phyloP scores from a whole-genome alignment of 2,888 invertebrate species.

The Dimorphilus gyrociliatus region DNA sequence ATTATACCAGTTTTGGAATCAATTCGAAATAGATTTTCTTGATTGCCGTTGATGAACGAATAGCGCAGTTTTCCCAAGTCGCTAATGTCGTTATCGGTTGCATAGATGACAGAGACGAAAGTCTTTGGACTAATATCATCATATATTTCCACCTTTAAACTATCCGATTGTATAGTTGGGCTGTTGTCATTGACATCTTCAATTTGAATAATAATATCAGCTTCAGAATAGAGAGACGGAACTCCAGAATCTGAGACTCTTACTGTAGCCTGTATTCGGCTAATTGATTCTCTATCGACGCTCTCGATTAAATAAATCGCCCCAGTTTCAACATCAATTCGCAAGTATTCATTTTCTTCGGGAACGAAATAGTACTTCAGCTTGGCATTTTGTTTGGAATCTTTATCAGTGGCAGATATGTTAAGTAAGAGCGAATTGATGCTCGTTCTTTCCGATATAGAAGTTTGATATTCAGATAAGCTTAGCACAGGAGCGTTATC shows the following conservation, averaged over 20 bases:
- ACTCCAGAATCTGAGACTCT: constrained; percentile 65
- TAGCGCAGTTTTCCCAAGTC: constrained; percentile 59
- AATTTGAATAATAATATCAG: constrained; percentile 68
- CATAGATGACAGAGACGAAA: constrained; percentile 69
- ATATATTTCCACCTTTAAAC: too few relatives aligned
- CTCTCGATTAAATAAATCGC: constrained; percentile 49
- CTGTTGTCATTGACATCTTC: constrained; percentile 77
- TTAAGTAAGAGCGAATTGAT: constrained; percentile 23
- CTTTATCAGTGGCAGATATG: constrained; percentile 25
- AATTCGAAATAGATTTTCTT: constrained; percentile 37
- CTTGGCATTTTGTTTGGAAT: constrained; percentile 37
- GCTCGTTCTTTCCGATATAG: constrained; percentile 27
- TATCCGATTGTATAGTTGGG: too few relatives aligned
- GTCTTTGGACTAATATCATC: too few relatives aligned
- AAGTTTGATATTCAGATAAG: constrained; percentile 15
- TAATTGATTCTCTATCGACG: constrained; percentile 27
- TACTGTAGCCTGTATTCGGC: constrained; percentile 58
- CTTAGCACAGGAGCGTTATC: constrained; percentile 27
- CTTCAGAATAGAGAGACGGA: constrained; percentile 62
- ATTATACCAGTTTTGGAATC: constrained; percentile 43
- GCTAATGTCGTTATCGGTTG: constrained; percentile 67
- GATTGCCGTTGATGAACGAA: constrained; percentile 65
- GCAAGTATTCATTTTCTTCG: constrained; percentile 50
- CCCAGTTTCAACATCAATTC: constrained; percentile 58
- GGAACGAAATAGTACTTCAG: constrained; percentile 52